Percentiles rank a stretch among this genome's conserved stretches.
These are phyloP conservation scores for Helicoverpa assulta DNA, from an alignment of 2,888 invertebrate species.

Conservation along the genomic window DNA sequence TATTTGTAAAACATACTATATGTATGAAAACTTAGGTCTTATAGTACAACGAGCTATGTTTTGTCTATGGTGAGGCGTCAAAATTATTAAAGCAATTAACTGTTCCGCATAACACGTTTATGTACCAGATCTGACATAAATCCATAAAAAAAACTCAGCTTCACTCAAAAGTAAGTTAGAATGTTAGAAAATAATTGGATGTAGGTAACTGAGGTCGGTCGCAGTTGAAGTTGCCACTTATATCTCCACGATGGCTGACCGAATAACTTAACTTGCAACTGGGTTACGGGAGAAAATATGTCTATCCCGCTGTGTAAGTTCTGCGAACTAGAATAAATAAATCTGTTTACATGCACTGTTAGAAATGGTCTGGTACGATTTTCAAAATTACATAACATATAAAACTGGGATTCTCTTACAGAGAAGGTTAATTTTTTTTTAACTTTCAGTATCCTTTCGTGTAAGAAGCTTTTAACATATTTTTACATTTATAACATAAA, in stretches of 20 bases:
- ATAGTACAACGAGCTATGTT: too few species aligned
- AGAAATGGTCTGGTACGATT: neutral
- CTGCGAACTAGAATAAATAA: neutral
- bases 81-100: too few species aligned
- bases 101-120: neutral
- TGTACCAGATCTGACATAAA: neutral
- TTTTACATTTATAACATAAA: too few species aligned
- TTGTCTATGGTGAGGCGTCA: too few species aligned
- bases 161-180: neutral
- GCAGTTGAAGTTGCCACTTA: conserved; percentile 40
- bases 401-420: too few species aligned
- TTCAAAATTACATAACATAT: neutral
- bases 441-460: too few species aligned
- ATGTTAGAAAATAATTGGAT: conserved; percentile 53
- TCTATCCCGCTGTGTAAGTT: conserved; percentile 1
- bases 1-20: too few species aligned
- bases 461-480: too few species aligned
- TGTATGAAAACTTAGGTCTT: too few species aligned
- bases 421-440: too few species aligned
- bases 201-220: conserved; percentile 30
- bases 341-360: neutral
- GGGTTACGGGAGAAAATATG: conserved; percentile 28
- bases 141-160: neutral
- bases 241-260: conserved; percentile 25
- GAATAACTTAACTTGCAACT: conserved; percentile 39